Base-by-base conservation (phyloP, 2,888 invertebrate genomes). In the Xanthia icteritia region DNA sequence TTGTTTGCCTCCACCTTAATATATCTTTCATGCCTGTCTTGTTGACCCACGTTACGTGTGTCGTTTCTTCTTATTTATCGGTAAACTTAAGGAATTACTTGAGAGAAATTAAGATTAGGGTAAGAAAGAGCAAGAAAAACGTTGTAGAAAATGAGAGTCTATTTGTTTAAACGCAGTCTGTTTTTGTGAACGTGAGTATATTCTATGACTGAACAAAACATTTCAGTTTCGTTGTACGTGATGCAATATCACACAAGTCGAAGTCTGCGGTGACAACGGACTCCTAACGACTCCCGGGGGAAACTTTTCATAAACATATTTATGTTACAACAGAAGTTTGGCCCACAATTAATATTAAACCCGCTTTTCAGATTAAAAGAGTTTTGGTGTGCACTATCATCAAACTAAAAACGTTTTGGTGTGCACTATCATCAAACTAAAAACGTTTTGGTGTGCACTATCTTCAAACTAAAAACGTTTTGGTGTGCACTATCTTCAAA, bases 1-100 rank as follows among this genome's bases (percentile, higher is more conserved):
- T 92, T 93, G 92, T 93, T 93, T 92, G 89, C 71, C 79, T 79
- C 86, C 83, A 78, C 87, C 88, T 88, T 92, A 92, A 94, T 94
- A 94, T 92, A 94, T 94, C 93, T 92, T 92, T 92, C 91, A 93
- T 90, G 93, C 60, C 89, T 93, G 93, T 93, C 93, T 91, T 90
- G 90, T 85, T 90, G 90, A 91, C 92, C 92, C 91, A 79, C 77
- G 91, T 90, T 89, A 88, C 83, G 84, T 82, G 78, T 78, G 86
- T 81, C 82, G 81, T 85, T 87, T 81, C 82, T 87, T 82, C 82
- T 85, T 85, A 81, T 88, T 88, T 87, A 87, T 85, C 51, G 77
- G 78, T 69, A 79, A 88, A 87, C 81, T 85, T 84, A 81, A 77
- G 73, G 61, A 84, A 76, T 77, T 80, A 79, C 78, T 73, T 61